A percentile compares a stretch with the other conserved stretches of the same genome.
Conservation (phyloP, 2,888 invertebrate genomes). For the Scelioninae gen. 1 region DNA sequence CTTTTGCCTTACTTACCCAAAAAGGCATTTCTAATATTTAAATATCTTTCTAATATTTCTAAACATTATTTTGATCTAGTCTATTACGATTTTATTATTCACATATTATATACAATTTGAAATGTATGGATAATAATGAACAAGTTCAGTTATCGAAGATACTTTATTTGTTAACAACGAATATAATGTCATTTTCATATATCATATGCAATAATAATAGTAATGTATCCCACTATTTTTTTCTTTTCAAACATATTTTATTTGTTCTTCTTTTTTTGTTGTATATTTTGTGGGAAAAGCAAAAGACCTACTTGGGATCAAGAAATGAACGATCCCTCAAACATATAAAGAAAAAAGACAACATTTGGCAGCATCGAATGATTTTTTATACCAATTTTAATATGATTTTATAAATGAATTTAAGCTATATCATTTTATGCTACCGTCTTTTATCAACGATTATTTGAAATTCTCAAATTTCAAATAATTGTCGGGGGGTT, state of each 20-base stretch:
- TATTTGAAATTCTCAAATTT: slow-evolving; percentile 12
- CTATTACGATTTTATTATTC: slow-evolving; percentile 2
- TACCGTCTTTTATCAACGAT: slow-evolving; percentile 75
- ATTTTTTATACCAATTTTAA: slow-evolving; percentile 65
- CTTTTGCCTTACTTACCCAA: slow-evolving; percentile 81
- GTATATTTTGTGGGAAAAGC: slow-evolving; percentile 73
- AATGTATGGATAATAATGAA: slow-evolving; percentile 82
- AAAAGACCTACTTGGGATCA: slow-evolving; percentile 79
- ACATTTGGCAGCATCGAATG: slow-evolving; percentile 82
- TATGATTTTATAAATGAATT: slow-evolving; percentile 2
- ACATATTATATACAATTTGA: too few species aligned
- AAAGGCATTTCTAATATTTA: too few species aligned
- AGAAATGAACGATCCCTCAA: slow-evolving; percentile 82
- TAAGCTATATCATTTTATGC: slow-evolving; percentile 78
- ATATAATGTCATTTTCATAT: slow-evolving; percentile 28
- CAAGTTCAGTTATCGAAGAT: slow-evolving; percentile 80
- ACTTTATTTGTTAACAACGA: slow-evolving; percentile 80
- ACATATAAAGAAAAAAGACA: slow-evolving; percentile 81
- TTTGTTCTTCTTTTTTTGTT: slow-evolving; percentile 71
- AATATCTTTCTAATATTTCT: too few species aligned
- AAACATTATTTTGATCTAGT: not conserved
- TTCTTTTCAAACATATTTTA: slow-evolving; percentile 57
- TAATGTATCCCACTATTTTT: slow-evolving; percentile 74
- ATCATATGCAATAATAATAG: slow-evolving; percentile 67
- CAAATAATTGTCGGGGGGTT: slow-evolving; percentile 21